Percentiles rank a stretch among this genome's conserved stretches.
These are phyloP conservation scores for honey bee (Apis mellifera) DNA, from an alignment of 1,140 invertebrate species.

Conservation along the genomic window DNA sequence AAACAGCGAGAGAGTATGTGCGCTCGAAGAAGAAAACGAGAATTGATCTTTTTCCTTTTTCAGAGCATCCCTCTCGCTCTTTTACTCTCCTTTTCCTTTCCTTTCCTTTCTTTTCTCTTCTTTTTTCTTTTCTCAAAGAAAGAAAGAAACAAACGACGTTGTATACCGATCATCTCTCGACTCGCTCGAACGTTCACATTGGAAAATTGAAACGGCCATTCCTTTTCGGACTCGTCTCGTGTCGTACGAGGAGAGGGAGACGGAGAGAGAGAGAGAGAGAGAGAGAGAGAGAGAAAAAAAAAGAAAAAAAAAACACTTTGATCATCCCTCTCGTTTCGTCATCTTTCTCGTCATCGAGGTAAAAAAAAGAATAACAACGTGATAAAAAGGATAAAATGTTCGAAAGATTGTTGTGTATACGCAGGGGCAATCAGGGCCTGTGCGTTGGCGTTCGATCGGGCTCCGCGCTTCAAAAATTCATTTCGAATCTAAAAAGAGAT, in stretches of 20 bases:
- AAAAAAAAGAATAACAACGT: conserved; percentile 14
- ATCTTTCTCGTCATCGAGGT: conserved; percentile 9
- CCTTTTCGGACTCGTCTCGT: background rate
- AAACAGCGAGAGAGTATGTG: background rate
- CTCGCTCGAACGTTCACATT: background rate
- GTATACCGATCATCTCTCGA: background rate
- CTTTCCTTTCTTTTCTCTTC: too few species aligned
- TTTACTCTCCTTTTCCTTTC: too few species aligned
- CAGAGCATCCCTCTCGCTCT: background rate
- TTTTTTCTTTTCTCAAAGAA: too few species aligned
- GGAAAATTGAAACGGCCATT: background rate
- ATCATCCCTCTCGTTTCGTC: background rate
- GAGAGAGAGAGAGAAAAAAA: background rate
- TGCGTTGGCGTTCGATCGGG: conserved; percentile 61
- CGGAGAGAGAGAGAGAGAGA: too few species aligned
- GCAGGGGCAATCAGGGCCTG: conserved; percentile 45
- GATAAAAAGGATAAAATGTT: conserved; percentile 44
- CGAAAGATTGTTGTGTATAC: conserved; percentile 10
- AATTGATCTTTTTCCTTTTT: background rate
- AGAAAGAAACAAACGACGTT: too few species aligned
- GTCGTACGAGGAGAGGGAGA: background rate
- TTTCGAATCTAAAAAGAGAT: conserved; percentile 30
- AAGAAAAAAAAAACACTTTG: background rate
- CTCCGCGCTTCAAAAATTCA: conserved; percentile 52
- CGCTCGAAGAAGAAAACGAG: background rate